Base-by-base conservation (phyloP, 1,140 invertebrate species). In the Thaumatotibia leucotreta region DNA sequence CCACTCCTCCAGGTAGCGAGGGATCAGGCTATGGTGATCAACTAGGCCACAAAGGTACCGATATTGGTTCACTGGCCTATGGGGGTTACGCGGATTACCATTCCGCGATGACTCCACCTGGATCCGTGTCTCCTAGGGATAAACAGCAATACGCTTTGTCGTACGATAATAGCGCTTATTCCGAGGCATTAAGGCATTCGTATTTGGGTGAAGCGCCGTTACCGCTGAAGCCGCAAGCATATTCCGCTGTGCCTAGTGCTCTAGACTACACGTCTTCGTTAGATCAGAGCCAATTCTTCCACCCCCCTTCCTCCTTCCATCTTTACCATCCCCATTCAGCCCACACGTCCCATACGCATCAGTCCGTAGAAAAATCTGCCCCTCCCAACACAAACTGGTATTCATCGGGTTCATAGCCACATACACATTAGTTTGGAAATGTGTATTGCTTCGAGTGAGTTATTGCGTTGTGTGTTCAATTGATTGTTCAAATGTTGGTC, bases 101-200 rank as follows among this genome's bases (percentile, higher is more conserved):
- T 79, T 97, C 97, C 24, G 97, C 97, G 11, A 98, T 98, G 96
- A 98, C 97, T 0, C 98, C 97, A 50, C 97, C 98, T 9, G 97
- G 97, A 0, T 98, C 97, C 1, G 97, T 98, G 0, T 98, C 97
- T 6, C 98, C 98, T 0, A 93, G 97, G 52, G 97, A 98, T 77
- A 97, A 97, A 83, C 95, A 95, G 82, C 94, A 94, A 73, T 94
- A 93, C 68, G 79, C 86, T 49, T 91, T 84, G 75, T 74, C 84
- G 24, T 89, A 91, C 67, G 88, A 92, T 66, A 84, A 89, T 70
- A 82, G 83, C 58, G 68, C 88, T 72, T 86, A 89, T 81, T 88
- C 86, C 14, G 85, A 93, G 73, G 81, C 89, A 65, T 76, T 92
- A 85, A 74, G 93, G 84, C 88, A 93, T 82, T 87, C 93, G 69